phyloP scores from a whole-genome alignment of 1,140 invertebrate species.

The Drosophila baimaii region DNA sequence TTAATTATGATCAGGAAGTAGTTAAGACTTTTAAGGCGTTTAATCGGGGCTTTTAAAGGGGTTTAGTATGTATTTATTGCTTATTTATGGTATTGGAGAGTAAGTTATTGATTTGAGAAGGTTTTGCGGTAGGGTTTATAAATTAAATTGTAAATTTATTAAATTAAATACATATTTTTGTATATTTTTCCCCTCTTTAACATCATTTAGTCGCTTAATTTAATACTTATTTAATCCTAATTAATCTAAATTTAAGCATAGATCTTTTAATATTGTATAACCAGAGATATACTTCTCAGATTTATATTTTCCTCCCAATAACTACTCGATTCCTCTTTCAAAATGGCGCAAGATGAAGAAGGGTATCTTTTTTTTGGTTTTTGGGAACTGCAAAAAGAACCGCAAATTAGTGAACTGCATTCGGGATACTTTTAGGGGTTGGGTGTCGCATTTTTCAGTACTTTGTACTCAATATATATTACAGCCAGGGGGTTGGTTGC shows the following conservation, averaged over 20 bases:
- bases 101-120: not conserved
- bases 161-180: too few relatives aligned
- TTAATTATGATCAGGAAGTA: conserved; percentile 7
- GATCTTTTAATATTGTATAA: too few relatives aligned
- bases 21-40: not conserved
- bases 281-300: not conserved
- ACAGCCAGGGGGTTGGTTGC: conserved; percentile 35
- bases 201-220: too few relatives aligned
- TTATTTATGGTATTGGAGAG: not conserved
- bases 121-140: too few relatives aligned
- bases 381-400: conserved; percentile 36
- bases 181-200: too few relatives aligned
- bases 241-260: not conserved
- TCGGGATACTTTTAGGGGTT: conserved; percentile 14
- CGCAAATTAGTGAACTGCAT: conserved; percentile 44
- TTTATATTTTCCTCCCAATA: not conserved
- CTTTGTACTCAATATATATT: conserved; percentile 15
- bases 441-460: conserved; percentile 15
- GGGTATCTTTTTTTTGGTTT: conserved; percentile 15
- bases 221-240: not conserved
- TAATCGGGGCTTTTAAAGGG: too few relatives aligned
- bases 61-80: not conserved
- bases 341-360: conserved; percentile 67
- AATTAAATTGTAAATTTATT: too few relatives aligned
- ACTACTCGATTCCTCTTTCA: conserved; percentile 65